Conservation (phyloP, 2,113 vertebrate species). For the Ciconia boyciana region DNA sequence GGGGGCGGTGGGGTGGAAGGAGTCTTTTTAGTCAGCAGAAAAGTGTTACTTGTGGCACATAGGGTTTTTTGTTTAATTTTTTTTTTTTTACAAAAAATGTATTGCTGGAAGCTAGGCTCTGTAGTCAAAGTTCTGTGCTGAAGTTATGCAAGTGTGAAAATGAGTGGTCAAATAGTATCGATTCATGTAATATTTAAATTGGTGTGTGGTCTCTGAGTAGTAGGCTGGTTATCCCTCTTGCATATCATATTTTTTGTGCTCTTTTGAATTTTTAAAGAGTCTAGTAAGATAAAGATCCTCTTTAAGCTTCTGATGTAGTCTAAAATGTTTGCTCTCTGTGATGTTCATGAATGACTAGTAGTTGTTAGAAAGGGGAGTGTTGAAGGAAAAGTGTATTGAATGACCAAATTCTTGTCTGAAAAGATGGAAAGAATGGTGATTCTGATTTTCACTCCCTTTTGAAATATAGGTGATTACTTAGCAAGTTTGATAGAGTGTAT, state of each 20-base stretch:
- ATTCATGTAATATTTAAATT: not conserved
- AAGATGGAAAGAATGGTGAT: not conserved
- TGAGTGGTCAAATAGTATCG: not conserved
- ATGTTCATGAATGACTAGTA: not conserved
- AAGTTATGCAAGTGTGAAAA: not conserved
- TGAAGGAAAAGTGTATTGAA: not conserved
- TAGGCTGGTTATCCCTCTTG: not conserved
- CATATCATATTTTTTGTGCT: not conserved
- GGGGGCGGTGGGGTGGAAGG: accelerated
- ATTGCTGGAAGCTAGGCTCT: not conserved
- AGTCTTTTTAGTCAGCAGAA: not conserved
- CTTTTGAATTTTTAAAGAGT: not conserved
- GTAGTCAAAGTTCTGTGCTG: not conserved
- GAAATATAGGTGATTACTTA: not conserved
- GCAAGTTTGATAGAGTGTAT: not conserved
- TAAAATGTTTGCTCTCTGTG: not conserved
- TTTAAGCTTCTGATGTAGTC: not conserved
- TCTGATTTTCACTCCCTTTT: not conserved
- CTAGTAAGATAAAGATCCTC: not conserved
- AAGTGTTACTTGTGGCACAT: not conserved
- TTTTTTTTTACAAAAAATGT: not conserved
- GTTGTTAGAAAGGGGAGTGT: not conserved
- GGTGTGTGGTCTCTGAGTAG: not conserved
- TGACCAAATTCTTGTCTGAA: not conserved
- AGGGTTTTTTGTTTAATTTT: not conserved